Conservation (phyloP, 2,888 invertebrate species). For the Furcula furcula region DNA sequence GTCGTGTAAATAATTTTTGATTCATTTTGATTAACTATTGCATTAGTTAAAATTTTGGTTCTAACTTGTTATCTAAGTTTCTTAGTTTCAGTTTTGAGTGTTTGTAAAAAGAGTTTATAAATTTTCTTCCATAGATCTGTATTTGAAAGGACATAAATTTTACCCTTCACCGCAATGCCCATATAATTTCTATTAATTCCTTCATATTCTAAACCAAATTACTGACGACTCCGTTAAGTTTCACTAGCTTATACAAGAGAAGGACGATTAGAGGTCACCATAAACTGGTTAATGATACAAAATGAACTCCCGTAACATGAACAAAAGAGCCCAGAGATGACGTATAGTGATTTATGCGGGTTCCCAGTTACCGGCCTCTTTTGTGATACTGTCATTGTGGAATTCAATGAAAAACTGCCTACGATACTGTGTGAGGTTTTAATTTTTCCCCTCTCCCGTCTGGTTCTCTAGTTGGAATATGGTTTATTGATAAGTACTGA, state of each 20-base stretch:
- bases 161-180: constrained; percentile 19
- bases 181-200: constrained; percentile 21
- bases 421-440: constrained; percentile 4
- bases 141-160: no score
- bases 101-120: no score
- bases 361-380: constrained; percentile 27
- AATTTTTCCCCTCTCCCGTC: not conserved
- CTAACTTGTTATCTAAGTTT: no score
- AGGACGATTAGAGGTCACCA: constrained; percentile 14
- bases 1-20: no score
- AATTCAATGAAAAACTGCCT: constrained; percentile 43
- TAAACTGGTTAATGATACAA: constrained; percentile 28
- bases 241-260: constrained; percentile 3
- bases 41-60: no score
- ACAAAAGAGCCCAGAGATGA: constrained; percentile 52
- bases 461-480: not conserved
- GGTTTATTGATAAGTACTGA: not conserved
- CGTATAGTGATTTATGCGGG: constrained; percentile 58
- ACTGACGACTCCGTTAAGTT: constrained; percentile 4
- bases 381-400: constrained; percentile 47
- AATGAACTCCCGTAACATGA: constrained; percentile 50
- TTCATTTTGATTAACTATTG: no score
- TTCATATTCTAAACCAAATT: constrained; percentile 17
- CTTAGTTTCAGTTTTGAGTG: no score
- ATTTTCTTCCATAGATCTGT: no score